Evolutionary conservation across 2,113 vertebrate genomes (phyloP).

Genomic region (Emydocephalus ijimae): DNA sequence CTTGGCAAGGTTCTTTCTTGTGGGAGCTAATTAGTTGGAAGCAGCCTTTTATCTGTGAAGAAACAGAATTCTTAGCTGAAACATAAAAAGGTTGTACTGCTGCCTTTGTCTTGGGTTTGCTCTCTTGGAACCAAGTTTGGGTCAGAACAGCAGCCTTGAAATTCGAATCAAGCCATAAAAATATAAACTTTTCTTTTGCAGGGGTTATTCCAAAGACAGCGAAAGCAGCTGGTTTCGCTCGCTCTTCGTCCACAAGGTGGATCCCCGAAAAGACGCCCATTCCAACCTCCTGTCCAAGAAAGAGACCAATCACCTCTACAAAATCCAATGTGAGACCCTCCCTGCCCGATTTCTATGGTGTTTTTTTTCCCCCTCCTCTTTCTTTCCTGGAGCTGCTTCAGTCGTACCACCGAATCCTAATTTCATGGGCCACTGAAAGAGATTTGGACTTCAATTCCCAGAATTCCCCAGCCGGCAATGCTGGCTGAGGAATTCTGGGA

Average conservation of each 20-base stretch:
- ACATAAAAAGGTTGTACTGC: too few species aligned
- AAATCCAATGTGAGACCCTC: conserved; percentile 86
- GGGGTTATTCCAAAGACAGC: conserved; percentile 76
- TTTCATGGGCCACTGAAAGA: neutral
- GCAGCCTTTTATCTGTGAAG: too few species aligned
- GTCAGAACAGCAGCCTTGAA: too few species aligned
- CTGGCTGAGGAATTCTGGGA: neutral
- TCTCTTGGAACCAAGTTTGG: too few species aligned
- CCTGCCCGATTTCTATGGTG: neutral
- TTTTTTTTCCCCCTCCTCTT: neutral
- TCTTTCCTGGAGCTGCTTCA: neutral
- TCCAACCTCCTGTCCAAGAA: conserved; percentile 95
- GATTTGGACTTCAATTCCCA: neutral
- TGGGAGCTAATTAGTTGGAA: too few species aligned
- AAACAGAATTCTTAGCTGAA: too few species aligned
- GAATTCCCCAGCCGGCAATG: neutral
- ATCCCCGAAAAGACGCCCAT: conserved; percentile 92
- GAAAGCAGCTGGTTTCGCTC: conserved; percentile 92
- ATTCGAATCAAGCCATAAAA: too few species aligned
- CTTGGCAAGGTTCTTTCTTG: too few species aligned
- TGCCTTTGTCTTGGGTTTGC: too few species aligned
- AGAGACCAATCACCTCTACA: conserved; percentile 93
- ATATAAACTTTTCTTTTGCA: conserved; percentile 36
- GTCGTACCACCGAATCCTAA: neutral
- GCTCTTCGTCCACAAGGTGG: conserved; percentile 89